Evolutionary conservation across 2,888 invertebrate species (phyloP).

Genomic region (Desoria tigrina): DNA sequence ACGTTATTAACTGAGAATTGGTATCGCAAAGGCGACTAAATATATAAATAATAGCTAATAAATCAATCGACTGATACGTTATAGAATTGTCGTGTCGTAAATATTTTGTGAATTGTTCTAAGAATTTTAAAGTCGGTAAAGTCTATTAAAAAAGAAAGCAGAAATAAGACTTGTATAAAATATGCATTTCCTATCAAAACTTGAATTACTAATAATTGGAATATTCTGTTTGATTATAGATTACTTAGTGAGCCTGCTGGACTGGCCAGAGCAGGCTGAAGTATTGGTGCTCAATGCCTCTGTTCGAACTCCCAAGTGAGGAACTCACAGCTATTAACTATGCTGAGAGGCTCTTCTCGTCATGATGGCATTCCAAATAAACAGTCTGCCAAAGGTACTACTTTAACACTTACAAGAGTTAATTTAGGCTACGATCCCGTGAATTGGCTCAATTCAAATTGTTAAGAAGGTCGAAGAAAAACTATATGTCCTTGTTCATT

Average conservation of each 20-base stretch:
- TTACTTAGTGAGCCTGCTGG: constrained; percentile 40
- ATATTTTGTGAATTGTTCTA: too few relatives aligned
- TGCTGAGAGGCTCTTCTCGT: constrained; percentile 49
- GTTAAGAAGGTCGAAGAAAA: background rate
- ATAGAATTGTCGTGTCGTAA: too few relatives aligned
- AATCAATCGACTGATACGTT: too few relatives aligned
- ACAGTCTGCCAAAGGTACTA: constrained; percentile 53
- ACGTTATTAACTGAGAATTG: too few relatives aligned
- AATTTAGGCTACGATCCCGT: background rate
- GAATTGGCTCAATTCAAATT: too few relatives aligned
- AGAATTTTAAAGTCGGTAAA: too few relatives aligned
- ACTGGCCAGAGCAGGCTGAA: constrained; percentile 44
- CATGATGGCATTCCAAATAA: constrained; percentile 53
- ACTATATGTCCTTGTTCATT: constrained; percentile 1
- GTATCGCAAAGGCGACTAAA: too few relatives aligned
- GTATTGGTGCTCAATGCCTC: constrained; percentile 49
- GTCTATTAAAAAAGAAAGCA: too few relatives aligned
- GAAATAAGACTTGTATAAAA: too few relatives aligned
- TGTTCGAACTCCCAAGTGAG: constrained; percentile 33
- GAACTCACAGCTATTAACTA: constrained; percentile 40
- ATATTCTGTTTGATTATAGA: constrained; percentile 16
- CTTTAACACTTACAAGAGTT: background rate
- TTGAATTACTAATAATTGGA: too few relatives aligned
- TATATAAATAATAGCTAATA: too few relatives aligned
- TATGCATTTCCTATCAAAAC: too few relatives aligned